Percentiles rank a stretch among this genome's conserved stretches.
phyloP scores from a whole-genome alignment of 1,140 invertebrate genomes.

The Teleopsis dalmanni region DNA sequence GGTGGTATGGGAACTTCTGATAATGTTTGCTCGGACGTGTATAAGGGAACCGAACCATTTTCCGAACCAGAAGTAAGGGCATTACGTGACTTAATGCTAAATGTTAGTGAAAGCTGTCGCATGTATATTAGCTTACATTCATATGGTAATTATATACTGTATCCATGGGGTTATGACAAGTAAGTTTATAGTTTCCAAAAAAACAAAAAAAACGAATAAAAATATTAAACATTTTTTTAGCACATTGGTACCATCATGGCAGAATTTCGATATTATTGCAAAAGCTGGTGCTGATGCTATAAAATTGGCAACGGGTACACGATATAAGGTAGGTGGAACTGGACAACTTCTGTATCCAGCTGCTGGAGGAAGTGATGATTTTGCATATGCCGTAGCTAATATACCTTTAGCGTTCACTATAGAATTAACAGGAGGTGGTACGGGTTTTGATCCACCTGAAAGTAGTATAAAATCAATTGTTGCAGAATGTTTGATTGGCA shows the following conservation, averaged over 20 bases:
- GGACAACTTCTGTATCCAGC: constrained; percentile 50
- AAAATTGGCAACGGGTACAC: constrained; percentile 43
- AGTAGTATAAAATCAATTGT: constrained; percentile 52
- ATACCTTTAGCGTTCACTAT: constrained; percentile 59
- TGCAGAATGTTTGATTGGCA: constrained; percentile 66
- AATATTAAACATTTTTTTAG: constrained; percentile 7
- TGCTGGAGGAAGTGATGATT: constrained; percentile 55
- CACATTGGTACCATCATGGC: constrained; percentile 26
- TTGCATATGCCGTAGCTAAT: constrained; percentile 50
- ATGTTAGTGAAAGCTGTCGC: constrained; percentile 48
- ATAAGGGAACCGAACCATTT: constrained; percentile 55
- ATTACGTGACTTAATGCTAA: constrained; percentile 44
- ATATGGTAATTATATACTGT: constrained; percentile 58
- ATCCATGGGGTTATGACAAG: constrained; percentile 65
- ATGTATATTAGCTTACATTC: constrained; percentile 65
- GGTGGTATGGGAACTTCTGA: constrained; percentile 52
- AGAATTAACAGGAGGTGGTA: constrained; percentile 58
- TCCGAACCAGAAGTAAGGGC: constrained; percentile 62
- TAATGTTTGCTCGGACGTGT: constrained; percentile 58
- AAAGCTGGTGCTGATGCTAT: constrained; percentile 44
- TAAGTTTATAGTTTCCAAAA: constrained; percentile 21
- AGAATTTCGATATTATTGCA: constrained; percentile 42
- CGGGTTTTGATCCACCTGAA: constrained; percentile 57
- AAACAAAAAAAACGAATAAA: constrained; percentile 33
- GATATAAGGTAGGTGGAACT: constrained; percentile 55